These are phyloP conservation scores for Trachurus trachurus DNA, from an alignment of 2,797 vertebrate species.

Conservation along the genomic window DNA sequence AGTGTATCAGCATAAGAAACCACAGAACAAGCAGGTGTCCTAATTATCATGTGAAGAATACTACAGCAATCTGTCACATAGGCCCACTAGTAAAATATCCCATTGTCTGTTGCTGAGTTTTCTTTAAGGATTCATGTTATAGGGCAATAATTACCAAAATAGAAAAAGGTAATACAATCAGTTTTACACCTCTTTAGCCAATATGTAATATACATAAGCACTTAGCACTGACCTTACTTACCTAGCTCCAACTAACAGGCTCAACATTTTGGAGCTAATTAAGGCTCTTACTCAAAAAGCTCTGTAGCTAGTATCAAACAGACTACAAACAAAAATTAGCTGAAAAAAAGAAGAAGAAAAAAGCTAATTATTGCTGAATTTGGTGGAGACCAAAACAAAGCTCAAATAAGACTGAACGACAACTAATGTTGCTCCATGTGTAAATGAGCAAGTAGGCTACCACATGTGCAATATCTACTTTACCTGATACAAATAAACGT, in stretches of 20 bases:
- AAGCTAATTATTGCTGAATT: no score
- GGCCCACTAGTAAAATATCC: background rate
- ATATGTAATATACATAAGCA: background rate
- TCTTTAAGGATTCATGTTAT: background rate
- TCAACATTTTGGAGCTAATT: background rate
- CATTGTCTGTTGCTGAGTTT: background rate
- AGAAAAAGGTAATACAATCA: background rate
- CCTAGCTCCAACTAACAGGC: no score
- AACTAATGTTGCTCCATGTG: background rate
- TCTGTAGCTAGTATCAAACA: no score
- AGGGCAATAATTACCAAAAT: background rate
- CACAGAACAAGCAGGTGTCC: background rate
- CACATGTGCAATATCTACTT: no score
- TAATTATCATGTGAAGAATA: background rate
- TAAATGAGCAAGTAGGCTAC: background rate
- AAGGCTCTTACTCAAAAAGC: no score
- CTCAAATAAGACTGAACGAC: background rate
- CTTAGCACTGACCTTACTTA: background rate
- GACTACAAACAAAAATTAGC: no score
- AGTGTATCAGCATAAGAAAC: background rate
- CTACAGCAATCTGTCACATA: background rate
- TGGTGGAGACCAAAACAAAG: no score
- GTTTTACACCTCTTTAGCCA: conserved; percentile 10
- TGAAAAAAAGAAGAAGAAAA: no score
- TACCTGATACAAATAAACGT: no score